Base-by-base conservation (phyloP, 2,888 invertebrate genomes). In the Nysson spinosus region DNA sequence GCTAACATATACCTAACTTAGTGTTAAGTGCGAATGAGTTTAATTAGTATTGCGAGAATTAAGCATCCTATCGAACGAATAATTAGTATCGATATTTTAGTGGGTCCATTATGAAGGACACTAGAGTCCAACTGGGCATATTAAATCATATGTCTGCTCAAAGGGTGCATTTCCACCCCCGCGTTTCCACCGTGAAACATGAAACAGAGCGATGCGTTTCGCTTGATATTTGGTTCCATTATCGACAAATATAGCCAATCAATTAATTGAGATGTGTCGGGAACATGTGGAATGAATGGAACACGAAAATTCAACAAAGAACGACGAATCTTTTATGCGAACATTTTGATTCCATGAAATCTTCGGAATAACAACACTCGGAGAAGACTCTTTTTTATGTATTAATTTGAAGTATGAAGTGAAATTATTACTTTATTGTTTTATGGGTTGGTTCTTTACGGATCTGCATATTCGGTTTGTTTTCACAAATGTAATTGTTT, bases 71-170 rank as follows among this genome's bases (percentile, higher is more conserved):
- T 7, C 20, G 20, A 14, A 34, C 37, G 47, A 35, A 37, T 66
- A 66, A 65, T 63, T 66, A 57, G 19, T 57, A 35, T 9, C 47
- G 65, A 68, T 65, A 60, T 65, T 68, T 68, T 68, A 68, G 60
- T 68, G 51, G 54, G 26, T 39, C 43, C 56, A 65, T 58, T 62
- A 70, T 40, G 32, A 19, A 54, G 39, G 32, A 47, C 50, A 58
- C 57, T 47, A 40, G 39, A 47, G 57, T 16, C 30, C 40, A 20
- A 46, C 20, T 43, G 30, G 11, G 26, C 22, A 35, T 1, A 44
- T 50, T 52, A 52, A 57, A 44, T 64, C 30, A 28, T 44, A 28
- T 4, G 19, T 46, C n/a, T 11, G n/a, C 26, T 62, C 64, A 57
- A 57, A 66, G 42, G 39, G 43, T n/a, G n/a, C n/a, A n/a, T n/a